phyloP scores from a whole-genome alignment of 2,113 vertebrate species.

The Onychorhynchus coronatus region DNA sequence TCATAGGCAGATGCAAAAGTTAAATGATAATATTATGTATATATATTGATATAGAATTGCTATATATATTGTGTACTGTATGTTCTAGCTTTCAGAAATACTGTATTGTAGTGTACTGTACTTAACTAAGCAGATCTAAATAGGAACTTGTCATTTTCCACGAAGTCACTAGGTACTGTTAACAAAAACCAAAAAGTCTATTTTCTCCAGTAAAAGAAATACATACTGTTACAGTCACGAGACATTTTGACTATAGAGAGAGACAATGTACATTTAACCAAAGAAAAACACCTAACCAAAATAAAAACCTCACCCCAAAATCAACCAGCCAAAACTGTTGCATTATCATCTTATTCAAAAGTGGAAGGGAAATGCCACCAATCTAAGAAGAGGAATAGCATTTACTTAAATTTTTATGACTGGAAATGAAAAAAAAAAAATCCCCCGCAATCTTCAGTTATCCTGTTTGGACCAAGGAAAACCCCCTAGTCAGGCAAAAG shows the following conservation, averaged over 20 bases:
- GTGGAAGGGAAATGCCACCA: constrained; percentile 42
- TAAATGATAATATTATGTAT: constrained; percentile 79
- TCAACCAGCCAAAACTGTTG: constrained; percentile 40
- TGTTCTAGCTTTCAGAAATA: constrained; percentile 81
- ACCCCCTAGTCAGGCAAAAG: background rate
- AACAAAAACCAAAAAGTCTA: constrained; percentile 68
- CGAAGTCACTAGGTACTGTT: constrained; percentile 78
- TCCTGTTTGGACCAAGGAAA: constrained; percentile 32
- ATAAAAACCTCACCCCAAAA: constrained; percentile 33
- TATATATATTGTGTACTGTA: constrained; percentile 77
- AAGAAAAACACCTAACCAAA: constrained; percentile 52
- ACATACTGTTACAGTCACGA: constrained; percentile 75
- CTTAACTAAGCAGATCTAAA: constrained; percentile 80
- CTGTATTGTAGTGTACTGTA: constrained; percentile 80
- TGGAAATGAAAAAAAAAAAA: constrained; percentile 29
- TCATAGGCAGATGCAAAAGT: constrained; percentile 75
- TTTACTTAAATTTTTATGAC: constrained; percentile 50
- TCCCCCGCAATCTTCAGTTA: background rate
- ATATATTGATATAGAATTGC: constrained; percentile 77
- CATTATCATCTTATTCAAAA: constrained; percentile 61
- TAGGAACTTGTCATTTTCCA: constrained; percentile 77
- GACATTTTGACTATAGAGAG: constrained; percentile 77
- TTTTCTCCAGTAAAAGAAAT: constrained; percentile 77
- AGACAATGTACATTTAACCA: constrained; percentile 73
- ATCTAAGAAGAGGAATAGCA: constrained; percentile 54